phyloP scores from a whole-genome alignment of 2,888 invertebrate genomes.

The Cephus runcator region DNA sequence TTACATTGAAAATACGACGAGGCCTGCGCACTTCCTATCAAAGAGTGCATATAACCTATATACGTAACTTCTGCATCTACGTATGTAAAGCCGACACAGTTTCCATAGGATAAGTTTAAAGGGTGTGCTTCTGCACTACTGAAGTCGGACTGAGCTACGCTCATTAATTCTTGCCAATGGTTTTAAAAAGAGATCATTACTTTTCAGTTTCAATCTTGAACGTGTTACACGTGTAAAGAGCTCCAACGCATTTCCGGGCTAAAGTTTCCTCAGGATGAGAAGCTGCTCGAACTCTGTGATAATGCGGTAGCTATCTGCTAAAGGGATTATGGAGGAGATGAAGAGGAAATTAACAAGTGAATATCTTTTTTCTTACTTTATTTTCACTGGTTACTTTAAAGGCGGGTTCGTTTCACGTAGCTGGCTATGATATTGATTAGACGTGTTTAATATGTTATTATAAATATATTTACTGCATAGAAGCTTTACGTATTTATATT shows the following conservation, averaged over 20 bases:
- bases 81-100: background rate
- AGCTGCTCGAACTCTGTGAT: background rate
- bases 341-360: slow-evolving; percentile 51
- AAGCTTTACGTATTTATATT: background rate
- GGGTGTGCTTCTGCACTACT: background rate
- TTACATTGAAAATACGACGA: background rate
- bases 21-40: background rate
- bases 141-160: background rate
- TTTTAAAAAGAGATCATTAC: background rate
- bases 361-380: slow-evolving; percentile 30
- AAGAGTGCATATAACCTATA: background rate
- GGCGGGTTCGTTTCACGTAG: background rate
- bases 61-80: background rate
- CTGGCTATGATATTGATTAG: background rate
- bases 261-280: background rate
- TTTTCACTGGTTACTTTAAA: background rate
- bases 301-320: background rate
- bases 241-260: background rate
- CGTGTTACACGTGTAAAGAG: background rate
- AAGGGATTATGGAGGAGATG: slow-evolving; percentile 2
- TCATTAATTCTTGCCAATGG: background rate
- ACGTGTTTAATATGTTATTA: background rate
- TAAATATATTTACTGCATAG: background rate
- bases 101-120: background rate
- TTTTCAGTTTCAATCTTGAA: background rate